Percentiles rank a stretch among this genome's conserved stretches.
These are phyloP conservation scores for Corythaeola cristata DNA, from an alignment of 2,113 vertebrate genomes.

Conservation along the genomic window DNA sequence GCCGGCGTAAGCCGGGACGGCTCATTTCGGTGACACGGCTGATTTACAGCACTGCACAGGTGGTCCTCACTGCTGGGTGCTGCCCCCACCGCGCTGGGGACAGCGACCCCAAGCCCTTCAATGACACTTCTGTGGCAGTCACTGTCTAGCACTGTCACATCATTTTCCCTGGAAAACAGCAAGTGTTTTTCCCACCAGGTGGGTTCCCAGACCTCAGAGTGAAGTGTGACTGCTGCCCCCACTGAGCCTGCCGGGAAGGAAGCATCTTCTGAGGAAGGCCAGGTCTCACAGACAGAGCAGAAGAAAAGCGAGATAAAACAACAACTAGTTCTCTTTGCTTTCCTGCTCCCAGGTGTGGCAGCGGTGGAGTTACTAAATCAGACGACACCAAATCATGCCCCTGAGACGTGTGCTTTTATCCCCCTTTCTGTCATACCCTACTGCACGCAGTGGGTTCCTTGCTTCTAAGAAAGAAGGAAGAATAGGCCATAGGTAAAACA, in stretches of 20 bases:
- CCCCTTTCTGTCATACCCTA: neutral
- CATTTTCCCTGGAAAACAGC: neutral
- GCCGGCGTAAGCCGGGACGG: neutral
- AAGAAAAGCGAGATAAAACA: neutral
- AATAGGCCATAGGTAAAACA: neutral
- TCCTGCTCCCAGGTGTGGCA: neutral
- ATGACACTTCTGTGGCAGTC: neutral
- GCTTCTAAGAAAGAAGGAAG: neutral
- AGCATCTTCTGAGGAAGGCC: neutral
- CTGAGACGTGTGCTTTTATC: neutral
- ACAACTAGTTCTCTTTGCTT: neutral
- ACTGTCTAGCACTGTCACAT: neutral
- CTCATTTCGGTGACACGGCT: neutral
- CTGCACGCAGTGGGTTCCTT: neutral
- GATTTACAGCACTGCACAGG: neutral
- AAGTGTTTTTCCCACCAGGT: neutral
- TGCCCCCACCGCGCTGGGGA: neutral
- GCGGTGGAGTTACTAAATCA: neutral
- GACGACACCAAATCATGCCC: neutral
- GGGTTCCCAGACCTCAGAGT: neutral
- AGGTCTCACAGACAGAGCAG: neutral
- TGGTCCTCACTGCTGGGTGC: neutral
- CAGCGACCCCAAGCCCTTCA: neutral
- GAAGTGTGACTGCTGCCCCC: accelerated
- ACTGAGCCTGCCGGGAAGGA: neutral